phyloP scores from a whole-genome alignment of 2,113 vertebrate species.

The Xenopus laevis region DNA sequence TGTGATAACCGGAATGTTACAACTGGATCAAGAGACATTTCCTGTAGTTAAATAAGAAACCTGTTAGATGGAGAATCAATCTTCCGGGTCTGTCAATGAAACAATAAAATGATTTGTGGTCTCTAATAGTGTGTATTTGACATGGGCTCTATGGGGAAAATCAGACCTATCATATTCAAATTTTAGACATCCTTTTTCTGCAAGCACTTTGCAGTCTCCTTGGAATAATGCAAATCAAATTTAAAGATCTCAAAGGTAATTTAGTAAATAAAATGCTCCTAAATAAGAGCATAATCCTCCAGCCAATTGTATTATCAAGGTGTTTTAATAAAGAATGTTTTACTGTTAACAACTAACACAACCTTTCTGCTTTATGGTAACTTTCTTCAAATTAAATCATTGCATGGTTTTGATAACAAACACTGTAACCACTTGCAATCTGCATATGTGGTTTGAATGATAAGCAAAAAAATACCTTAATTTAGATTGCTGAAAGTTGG shows the following conservation, averaged over 20 bases:
- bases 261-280: background rate
- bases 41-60: background rate
- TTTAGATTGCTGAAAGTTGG: no score
- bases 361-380: no score
- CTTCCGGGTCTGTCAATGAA: background rate
- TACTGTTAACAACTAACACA: background rate
- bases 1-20: background rate
- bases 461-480: no score
- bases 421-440: no score
- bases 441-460: no score
- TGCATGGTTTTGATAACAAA: no score
- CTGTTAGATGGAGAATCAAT: background rate
- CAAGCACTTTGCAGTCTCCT: background rate
- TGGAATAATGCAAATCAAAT: background rate
- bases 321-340: conserved; percentile 12
- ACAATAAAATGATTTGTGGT: background rate
- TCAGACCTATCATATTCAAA: background rate
- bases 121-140: background rate
- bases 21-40: background rate
- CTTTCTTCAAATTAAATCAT: no score
- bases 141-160: background rate
- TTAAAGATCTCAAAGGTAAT: background rate
- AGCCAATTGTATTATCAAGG: conserved; percentile 7
- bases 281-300: background rate
- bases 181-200: background rate